Percentiles rank a stretch among this genome's conserved stretches.
phyloP scores from a whole-genome alignment of 2,888 invertebrate species.

The Perithous albicinctus region DNA sequence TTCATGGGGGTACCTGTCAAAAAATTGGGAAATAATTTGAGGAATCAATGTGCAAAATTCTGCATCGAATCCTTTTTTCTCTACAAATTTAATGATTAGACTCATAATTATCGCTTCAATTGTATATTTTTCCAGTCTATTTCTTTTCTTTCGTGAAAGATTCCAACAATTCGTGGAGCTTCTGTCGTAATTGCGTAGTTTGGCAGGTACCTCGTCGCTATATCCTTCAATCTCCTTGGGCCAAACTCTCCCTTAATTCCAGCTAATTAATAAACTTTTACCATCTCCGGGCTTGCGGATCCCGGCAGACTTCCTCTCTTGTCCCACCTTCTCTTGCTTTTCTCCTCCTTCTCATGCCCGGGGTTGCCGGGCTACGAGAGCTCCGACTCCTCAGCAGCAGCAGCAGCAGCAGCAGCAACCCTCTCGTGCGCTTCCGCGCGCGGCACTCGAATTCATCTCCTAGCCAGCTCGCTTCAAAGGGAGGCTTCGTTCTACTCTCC shows the following conservation, averaged over 20 bases:
- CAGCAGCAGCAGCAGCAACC: too few species aligned
- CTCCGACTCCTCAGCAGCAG: slow-evolving; percentile 76
- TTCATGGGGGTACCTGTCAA: too few species aligned
- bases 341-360: slow-evolving; percentile 58
- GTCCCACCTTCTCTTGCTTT: slow-evolving; percentile 25
- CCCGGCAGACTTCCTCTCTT: slow-evolving; percentile 57
- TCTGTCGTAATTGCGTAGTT: slow-evolving; percentile 35
- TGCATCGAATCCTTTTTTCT: not conserved
- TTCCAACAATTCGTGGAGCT: too few species aligned
- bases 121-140: slow-evolving; percentile 29
- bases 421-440: slow-evolving; percentile 55
- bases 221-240: slow-evolving; percentile 39
- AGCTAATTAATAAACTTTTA: slow-evolving; percentile 83
- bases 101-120: slow-evolving; percentile 26
- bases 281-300: slow-evolving; percentile 72
- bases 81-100: not conserved
- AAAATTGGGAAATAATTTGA: too few species aligned
- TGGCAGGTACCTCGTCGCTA: slow-evolving; percentile 22
- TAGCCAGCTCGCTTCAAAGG: slow-evolving; percentile 67
- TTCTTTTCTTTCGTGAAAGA: slow-evolving; percentile 27
- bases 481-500: slow-evolving; percentile 31
- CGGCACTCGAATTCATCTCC: slow-evolving; percentile 67
- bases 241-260: slow-evolving; percentile 77
- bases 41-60: too few species aligned
- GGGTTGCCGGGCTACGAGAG: slow-evolving; percentile 60